Base-by-base conservation (phyloP, 2,113 vertebrate species). In the Willisornis vidua region DNA sequence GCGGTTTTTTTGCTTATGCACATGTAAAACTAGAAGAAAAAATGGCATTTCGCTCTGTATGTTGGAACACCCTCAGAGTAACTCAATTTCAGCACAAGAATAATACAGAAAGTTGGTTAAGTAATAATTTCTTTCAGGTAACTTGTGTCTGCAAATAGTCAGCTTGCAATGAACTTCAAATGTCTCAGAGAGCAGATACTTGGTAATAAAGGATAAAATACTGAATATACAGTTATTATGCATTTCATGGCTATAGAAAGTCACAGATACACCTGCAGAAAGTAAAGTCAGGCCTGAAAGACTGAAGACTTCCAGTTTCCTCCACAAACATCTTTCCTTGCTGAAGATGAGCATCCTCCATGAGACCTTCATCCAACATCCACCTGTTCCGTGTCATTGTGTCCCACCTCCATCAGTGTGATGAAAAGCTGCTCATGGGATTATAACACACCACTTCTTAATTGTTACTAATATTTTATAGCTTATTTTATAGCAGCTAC, bases 391-490 rank as follows among this genome's bases (percentile, higher is more conserved):
- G 18, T n/a, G 28, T 29, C 51, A 41, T 5, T 1, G 2, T 6
- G 7, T 2, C 12, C 12, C 31, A 20, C 17, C 39, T 10, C 33
- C n/a, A 18, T 1, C 0, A 48, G 5, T 4, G 6, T 7, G 12
- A 95, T 28, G 59, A 52, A 59, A 8, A 12, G 9, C 18, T 72
- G 57, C 23, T 39, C 51, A 5, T 10, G 1, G n/a, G 9, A 80
- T 51, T 82, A 9, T 29, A 82, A 58, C 1, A 43, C 8, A 41
- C 2, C 16, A 45, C 41, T 74, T 72, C 52, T 59, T 62, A 71
- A 59, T 17, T 67, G 14, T 49, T 23, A 72, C 39, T 57, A 55
- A 78, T 43, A 43, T 43, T 43, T 43, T 43, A 43, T 43, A 43
- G 41, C 41, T 43, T 15, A 43, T 39, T 65, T 71, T 33, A 19